These are phyloP conservation scores for Odontocolon sp. DNA, from an alignment of 2,888 invertebrate genomes.

Conservation along the genomic window DNA sequence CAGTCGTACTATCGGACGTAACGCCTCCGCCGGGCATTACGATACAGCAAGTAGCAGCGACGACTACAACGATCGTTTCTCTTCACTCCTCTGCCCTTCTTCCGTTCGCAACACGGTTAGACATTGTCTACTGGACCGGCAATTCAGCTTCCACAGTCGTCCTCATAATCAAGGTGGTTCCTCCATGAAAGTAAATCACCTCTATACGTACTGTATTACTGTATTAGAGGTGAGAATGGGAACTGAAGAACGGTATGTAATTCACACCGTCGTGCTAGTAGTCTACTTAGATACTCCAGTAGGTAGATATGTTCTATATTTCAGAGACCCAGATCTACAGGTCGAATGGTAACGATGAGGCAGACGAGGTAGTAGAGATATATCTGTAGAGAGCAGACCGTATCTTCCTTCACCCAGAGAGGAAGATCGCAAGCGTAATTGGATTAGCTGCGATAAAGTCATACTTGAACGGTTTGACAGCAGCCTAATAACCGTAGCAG, in stretches of 20 bases:
- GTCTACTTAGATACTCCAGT: neutral
- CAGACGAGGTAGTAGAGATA: neutral
- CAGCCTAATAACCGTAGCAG: neutral
- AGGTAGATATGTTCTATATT: too few relatives aligned
- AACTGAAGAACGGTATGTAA: slow-evolving; percentile 1
- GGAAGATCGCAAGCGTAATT: neutral
- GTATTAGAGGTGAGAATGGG: slow-evolving; percentile 17
- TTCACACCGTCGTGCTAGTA: neutral
- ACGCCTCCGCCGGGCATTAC: slow-evolving; percentile 57
- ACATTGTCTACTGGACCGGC: slow-evolving; percentile 3
- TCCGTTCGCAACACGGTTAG: neutral
- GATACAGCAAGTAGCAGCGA: slow-evolving; percentile 33
- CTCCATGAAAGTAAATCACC: neutral
- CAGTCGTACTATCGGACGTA: slow-evolving; percentile 49
- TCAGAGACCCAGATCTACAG: neutral
- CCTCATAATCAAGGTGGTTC: neutral
- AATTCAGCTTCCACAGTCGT: neutral
- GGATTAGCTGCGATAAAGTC: slow-evolving; percentile 6
- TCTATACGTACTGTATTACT: slow-evolving; percentile 1
- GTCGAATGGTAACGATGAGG: neutral
- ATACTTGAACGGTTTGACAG: neutral
- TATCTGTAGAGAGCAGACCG: neutral
- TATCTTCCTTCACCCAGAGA: neutral
- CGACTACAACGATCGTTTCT: slow-evolving; percentile 36
- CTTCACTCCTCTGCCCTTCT: slow-evolving; percentile 5